phyloP scores from a whole-genome alignment of 2,888 invertebrate genomes.

The Melitaea athalia region DNA sequence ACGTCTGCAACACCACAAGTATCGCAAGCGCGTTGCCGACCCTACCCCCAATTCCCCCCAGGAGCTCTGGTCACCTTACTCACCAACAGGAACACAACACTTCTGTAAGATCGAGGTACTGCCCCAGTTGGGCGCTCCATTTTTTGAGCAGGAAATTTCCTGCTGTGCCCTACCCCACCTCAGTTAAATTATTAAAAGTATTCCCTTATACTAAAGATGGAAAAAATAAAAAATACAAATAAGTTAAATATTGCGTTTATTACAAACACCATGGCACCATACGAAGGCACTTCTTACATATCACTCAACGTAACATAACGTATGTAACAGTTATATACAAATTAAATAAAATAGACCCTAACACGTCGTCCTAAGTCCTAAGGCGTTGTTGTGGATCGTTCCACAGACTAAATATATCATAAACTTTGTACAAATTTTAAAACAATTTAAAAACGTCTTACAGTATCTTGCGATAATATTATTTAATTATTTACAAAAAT shows the following conservation, averaged over 20 bases:
- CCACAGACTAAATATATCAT: neutral
- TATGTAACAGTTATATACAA: conserved; percentile 52
- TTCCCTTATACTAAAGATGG: too few species aligned
- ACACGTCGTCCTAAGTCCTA: neutral
- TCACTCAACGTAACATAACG: conserved; percentile 44
- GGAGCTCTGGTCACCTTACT: too few species aligned
- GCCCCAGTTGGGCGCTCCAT: too few species aligned
- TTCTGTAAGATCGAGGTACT: too few species aligned
- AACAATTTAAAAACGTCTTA: neutral
- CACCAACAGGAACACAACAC: too few species aligned
- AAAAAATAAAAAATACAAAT: conserved; percentile 29
- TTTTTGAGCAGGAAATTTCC: too few species aligned
- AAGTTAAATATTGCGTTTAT: conserved; percentile 58
- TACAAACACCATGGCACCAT: conserved; percentile 74
- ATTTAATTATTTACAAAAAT: conserved; percentile 1
- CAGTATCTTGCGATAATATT: neutral
- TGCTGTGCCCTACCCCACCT: too few species aligned
- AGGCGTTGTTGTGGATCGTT: conserved; percentile 12
- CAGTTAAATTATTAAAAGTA: too few species aligned
- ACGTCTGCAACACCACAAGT: too few species aligned
- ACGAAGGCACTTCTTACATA: conserved; percentile 64
- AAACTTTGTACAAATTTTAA: conserved; percentile 3
- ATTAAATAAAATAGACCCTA: conserved; percentile 19
- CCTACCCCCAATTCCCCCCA: too few species aligned
- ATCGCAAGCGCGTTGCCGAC: too few species aligned